Conservation (phyloP, 2,888 invertebrate species). For the Esperia sulphurella region DNA sequence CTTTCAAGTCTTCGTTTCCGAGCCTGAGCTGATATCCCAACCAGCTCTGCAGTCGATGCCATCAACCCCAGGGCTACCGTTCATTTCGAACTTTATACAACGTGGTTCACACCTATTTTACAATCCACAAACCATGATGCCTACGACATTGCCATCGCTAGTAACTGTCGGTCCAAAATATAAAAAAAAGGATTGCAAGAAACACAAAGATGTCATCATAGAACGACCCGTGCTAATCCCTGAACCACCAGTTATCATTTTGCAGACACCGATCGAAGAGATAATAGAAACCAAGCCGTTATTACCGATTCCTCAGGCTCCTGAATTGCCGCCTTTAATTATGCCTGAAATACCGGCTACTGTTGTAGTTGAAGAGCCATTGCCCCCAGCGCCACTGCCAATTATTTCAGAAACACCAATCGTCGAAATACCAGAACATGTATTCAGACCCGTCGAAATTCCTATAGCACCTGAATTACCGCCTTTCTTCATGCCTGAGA, state of each 20-base stretch:
- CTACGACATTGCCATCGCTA: not conserved
- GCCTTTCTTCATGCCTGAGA: not conserved
- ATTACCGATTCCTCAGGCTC: slow-evolving; percentile 14
- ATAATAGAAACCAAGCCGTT: not conserved
- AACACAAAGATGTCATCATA: not conserved
- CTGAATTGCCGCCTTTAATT: slow-evolving; percentile 12
- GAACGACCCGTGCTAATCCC: not conserved
- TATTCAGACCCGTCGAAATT: not conserved
- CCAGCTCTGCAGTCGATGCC: not conserved
- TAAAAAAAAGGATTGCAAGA: slow-evolving; percentile 1
- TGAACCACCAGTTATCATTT: not conserved
- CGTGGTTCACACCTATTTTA: slow-evolving; percentile 42
- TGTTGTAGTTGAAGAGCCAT: slow-evolving; percentile 3
- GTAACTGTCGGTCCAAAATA: not conserved
- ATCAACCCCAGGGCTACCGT: slow-evolving; percentile 13
- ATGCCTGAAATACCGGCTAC: slow-evolving; percentile 9
- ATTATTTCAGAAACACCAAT: not conserved
- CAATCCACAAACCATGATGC: slow-evolving; percentile 30
- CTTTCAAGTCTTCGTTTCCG: not conserved
- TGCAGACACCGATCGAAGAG: not conserved
- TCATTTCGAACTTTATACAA: slow-evolving; percentile 28
- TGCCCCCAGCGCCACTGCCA: not conserved
- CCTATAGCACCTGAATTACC: slow-evolving; percentile 1
- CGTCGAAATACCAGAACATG: not conserved
- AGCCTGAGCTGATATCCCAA: not conserved